A percentile compares a stretch with the other conserved stretches of the same genome.
phyloP scores from a whole-genome alignment of 64 coral and sea anemone species.

The Montipora capricornis region DNA sequence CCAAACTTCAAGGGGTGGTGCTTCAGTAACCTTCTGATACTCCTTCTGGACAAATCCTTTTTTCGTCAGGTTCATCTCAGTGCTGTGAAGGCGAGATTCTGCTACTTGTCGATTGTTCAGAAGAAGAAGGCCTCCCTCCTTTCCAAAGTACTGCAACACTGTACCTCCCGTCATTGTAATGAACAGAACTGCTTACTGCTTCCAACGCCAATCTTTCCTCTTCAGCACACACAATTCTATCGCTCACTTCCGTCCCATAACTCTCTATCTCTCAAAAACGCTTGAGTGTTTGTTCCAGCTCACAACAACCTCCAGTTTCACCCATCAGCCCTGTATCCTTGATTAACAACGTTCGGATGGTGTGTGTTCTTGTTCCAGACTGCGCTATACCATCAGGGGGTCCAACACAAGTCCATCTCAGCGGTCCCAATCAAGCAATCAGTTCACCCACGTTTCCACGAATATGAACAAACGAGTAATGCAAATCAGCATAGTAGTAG shows the following conservation, averaged over 20 bases:
- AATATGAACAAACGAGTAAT: conserved; percentile 55
- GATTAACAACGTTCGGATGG: conserved; percentile 26
- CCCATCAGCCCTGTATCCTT: background rate
- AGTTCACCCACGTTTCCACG: conserved; percentile 40
- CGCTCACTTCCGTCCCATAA: conserved; percentile 15
- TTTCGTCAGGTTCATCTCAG: conserved; percentile 46
- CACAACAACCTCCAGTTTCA: background rate
- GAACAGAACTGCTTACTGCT: background rate
- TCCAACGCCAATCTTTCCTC: conserved; percentile 32
- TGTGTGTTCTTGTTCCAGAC: conserved; percentile 7
- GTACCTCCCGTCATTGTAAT: conserved; percentile 12
- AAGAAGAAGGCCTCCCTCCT: conserved; percentile 5
- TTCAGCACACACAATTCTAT: conserved; percentile 1
- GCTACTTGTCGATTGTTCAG: conserved; percentile 35
- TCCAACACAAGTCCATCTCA: conserved; percentile 46
- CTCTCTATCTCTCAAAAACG: conserved; percentile 50
- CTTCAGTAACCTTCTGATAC: conserved; percentile 35
- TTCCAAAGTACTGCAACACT: conserved; percentile 60
- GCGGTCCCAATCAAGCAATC: conserved; percentile 39
- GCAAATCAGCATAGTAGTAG: conserved; percentile 21
- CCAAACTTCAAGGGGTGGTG: conserved; percentile 23
- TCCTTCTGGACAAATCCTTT: conserved; percentile 42
- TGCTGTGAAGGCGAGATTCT: conserved; percentile 35
- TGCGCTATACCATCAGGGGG: background rate
- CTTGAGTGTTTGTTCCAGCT: conserved; percentile 3